Base-by-base conservation (phyloP, 1,140 invertebrate species). In the Zelostemma sp. region DNA sequence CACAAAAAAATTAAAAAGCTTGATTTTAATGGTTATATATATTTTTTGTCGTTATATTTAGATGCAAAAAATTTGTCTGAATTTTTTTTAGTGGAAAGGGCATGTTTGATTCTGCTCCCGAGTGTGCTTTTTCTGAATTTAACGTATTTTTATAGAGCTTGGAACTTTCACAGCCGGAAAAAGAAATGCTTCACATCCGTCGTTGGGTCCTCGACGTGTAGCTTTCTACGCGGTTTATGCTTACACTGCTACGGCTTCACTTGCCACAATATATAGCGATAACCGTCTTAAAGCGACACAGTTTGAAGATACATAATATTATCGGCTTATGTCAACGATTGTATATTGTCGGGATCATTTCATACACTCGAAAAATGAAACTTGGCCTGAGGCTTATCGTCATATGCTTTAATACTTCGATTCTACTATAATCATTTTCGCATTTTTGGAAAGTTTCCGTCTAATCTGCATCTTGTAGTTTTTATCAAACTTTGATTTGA, bases 171-270 rank as follows among this genome's bases (percentile, higher is more conserved):
- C 48, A 65, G 60, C 58, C 68, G 68, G 56, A 65, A 65, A 60
- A 72, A 67, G 55, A 63, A 66, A 66, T 62, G 45, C 60, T 65
- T 66, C 55, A 56, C 62, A 65, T 68, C 71, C 66, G 70, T 67
- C 55, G 65, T 72, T 53, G 58, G 46, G 50, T 55, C 48, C 69
- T 64, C 58, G 64, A 60, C 56, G 64, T 65, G 57, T 45, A 40
- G 69, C 56, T 60, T 72, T 67, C 69, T 63, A 19, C 58, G 33
- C 48, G 58, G 65, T 68, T 68, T 69, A 61, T 68, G 67, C 57
- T 64, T 60, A 59, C 51, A 55, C 38, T 49, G 49, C 54, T 69
- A 70, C 18, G 61, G 57, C 53, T 60, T 61, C 67, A 50, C 56
- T 49, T 43, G 17, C 47, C 53, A 53, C 61, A 64, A 57, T 46